A percentile compares a stretch with the other conserved stretches of the same genome.
phyloP scores from a whole-genome alignment of 1,140 invertebrate genomes.

The Manduca sexta region DNA sequence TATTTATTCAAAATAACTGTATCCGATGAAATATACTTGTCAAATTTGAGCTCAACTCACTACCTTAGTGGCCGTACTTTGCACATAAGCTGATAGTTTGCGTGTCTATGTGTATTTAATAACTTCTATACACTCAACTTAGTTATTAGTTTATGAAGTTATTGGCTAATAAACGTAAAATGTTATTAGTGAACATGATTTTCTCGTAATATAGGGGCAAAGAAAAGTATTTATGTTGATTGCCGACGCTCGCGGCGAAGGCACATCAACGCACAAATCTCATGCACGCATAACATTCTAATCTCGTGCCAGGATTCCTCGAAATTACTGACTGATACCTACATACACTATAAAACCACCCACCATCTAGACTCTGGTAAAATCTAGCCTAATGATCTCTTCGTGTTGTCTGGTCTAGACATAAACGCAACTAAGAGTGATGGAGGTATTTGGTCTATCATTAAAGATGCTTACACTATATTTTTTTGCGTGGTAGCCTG shows the following conservation, averaged over 20 bases:
- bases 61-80: background rate
- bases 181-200: slow-evolving; percentile 5
- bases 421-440: too few relatives aligned
- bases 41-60: too few relatives aligned
- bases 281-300: slow-evolving; percentile 1
- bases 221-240: slow-evolving; percentile 7
- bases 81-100: slow-evolving; percentile 16
- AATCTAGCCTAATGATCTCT: too few relatives aligned
- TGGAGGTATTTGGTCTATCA: too few relatives aligned
- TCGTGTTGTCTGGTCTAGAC: too few relatives aligned
- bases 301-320: background rate
- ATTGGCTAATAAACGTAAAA: slow-evolving; percentile 25
- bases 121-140: slow-evolving; percentile 29
- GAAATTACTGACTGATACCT: slow-evolving; percentile 2
- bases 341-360: background rate
- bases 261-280: slow-evolving; percentile 4
- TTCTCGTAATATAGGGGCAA: background rate
- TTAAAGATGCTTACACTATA: too few relatives aligned
- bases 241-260: background rate
- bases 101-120: slow-evolving; percentile 28
- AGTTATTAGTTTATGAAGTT: slow-evolving; percentile 31
- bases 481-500: too few relatives aligned
- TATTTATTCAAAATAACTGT: too few relatives aligned
- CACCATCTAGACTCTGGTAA: background rate
- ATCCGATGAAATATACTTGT: too few relatives aligned